Evolutionary conservation across 2,797 vertebrate genomes (phyloP), one percentile per base, ranked within the genome.

Genomic region (Malacoraja senta): DNA sequence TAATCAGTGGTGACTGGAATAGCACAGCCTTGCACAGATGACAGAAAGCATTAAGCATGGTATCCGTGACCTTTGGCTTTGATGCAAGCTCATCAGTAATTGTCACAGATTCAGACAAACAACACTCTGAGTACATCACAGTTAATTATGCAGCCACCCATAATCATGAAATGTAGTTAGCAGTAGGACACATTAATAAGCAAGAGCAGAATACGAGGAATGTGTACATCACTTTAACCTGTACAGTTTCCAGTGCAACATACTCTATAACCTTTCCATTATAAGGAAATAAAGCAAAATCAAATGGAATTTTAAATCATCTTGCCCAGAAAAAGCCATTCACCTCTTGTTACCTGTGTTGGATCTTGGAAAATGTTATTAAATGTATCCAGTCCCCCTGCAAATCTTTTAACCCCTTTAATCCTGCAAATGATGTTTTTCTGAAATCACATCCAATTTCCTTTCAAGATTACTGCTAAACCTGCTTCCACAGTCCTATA

Each of bases 91-190:
- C 58, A 86, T n/a, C 83, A 86, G 0, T n/a, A 58, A n/a, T 63
- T 29, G 26, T 86, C 24, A 84, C 81, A 84, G 58, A 63, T 61
- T 9, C 10, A n/a, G 26, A 63, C n/a, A 63, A 17, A n/a, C 29
- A 26, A 32, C 83, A 53, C n/a, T 86, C 58, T 86, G 83, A 29
- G n/a, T 7, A n/a, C 83, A 86, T 86, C 53, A 6, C 12, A 86
- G 58, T 63, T 63, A 58, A 63, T 86, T 61, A 86, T 61, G 29
- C 58, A 86, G 83, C 58, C 83, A 86, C n/a, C 26, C 83, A 86
- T 61, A 53, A 84, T 61, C 26, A 15, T 58, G 53, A 26, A 61
- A 84, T 58, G 58, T 63, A n/a, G 53, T 15, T 84, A 58, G 0
- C 53, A 17, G 83, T 3, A n/a, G 4, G 29, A n/a, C 58, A n/a